Base-by-base conservation (phyloP, 1,140 invertebrate species). In the Tenebrio molitor region DNA sequence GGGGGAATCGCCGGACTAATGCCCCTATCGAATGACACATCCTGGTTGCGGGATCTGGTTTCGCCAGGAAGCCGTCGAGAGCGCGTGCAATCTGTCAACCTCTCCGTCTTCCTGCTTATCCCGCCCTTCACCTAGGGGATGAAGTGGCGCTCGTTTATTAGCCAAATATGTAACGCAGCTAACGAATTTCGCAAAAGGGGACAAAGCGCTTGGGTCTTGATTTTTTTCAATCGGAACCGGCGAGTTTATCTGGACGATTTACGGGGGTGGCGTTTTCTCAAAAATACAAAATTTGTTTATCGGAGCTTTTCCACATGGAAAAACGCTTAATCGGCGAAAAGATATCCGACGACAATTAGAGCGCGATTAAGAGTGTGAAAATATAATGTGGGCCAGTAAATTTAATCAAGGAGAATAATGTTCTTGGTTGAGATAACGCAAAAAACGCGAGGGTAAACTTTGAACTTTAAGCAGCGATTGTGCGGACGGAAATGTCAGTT, bases 81-180 rank as follows among this genome's bases (percentile, higher is more conserved):
- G 50, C 50, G 50, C 50, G 50, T 58, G 50, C 50, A 58, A 58
- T 58, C 50, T 58, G 50, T 58, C 50, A 58, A 58, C 50, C 50
- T 58, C 50, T 58, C 46, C 50, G 12, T 58, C 50, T 58, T 58
- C 50, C 50, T 58, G 50, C 50, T 58, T 58, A 58, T n/a, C n/a
- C n/a, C n/a, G n/a, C n/a, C n/a, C n/a, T n/a, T n/a, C n/a, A n/a
- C n/a, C n/a, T n/a, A n/a, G n/a, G n/a, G n/a, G n/a, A n/a, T n/a
- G n/a, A n/a, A n/a, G n/a, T n/a, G n/a, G n/a, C n/a, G n/a, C n/a
- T n/a, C n/a, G n/a, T n/a, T n/a, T n/a, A n/a, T n/a, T n/a, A n/a
- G n/a, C n/a, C n/a, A n/a, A n/a, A n/a, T n/a, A n/a, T n/a, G n/a
- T n/a, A n/a, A n/a, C n/a, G n/a, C n/a, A n/a, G n/a, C n/a, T n/a